Conservation (phyloP, 2,113 vertebrate species). For the Callithrix jacchus region DNA sequence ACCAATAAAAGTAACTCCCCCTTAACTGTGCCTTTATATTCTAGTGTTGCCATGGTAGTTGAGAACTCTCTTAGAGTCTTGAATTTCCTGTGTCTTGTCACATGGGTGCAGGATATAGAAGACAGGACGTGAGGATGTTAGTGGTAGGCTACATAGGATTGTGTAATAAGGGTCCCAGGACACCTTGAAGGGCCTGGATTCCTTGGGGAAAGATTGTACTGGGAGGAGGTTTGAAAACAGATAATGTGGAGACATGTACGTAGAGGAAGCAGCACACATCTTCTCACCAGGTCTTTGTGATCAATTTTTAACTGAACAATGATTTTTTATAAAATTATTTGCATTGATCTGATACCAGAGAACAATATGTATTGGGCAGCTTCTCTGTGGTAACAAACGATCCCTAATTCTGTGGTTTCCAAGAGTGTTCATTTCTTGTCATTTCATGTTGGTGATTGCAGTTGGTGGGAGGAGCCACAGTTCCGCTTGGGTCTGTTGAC, state of each 20-base stretch:
- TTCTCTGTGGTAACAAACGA: not conserved
- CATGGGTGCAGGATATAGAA: not conserved
- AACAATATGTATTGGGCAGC: not conserved
- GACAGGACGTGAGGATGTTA: not conserved
- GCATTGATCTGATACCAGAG: not conserved
- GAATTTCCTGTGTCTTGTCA: not conserved
- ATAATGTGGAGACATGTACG: not conserved
- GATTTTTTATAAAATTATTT: constrained; percentile 18
- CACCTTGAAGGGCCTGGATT: not conserved
- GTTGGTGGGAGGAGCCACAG: not conserved
- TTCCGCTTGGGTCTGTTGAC: not conserved
- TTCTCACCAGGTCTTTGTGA: not conserved
- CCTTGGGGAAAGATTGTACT: not conserved
- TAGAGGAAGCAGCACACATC: not conserved
- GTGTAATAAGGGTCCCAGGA: not conserved
- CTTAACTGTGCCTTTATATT: not conserved
- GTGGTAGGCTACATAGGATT: not conserved
- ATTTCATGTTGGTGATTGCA: not conserved
- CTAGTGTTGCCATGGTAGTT: not conserved
- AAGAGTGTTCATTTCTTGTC: not conserved
- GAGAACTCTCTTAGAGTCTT: not conserved
- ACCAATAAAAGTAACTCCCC: not conserved
- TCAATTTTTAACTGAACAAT: not conserved
- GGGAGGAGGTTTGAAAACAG: not conserved
- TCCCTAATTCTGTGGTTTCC: not conserved